A percentile compares a stretch with the other conserved stretches of the same genome.
Conservation (phyloP, 2,888 invertebrate genomes). For the Willowsia nigromaculata region DNA sequence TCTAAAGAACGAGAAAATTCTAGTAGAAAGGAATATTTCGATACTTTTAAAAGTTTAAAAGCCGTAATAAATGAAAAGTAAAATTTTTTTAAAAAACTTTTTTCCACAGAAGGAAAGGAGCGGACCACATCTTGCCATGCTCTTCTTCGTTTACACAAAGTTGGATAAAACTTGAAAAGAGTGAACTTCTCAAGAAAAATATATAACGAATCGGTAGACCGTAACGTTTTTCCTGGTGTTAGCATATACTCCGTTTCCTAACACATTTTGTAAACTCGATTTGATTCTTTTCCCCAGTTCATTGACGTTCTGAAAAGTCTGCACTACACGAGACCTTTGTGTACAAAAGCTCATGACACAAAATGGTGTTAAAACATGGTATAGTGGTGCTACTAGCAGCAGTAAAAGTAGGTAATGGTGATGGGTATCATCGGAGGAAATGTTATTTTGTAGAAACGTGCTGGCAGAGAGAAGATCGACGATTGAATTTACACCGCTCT, state of each 20-base stretch:
- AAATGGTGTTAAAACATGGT: background rate
- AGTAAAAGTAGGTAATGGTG: background rate
- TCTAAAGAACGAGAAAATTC: background rate
- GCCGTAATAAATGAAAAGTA: background rate
- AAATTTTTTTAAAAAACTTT: background rate
- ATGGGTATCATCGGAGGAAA: background rate
- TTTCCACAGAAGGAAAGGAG: background rate
- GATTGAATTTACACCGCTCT: constrained; percentile 37
- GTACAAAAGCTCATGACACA: background rate
- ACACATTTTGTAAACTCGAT: constrained; percentile 40
- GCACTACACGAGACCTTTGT: background rate
- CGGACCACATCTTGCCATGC: background rate
- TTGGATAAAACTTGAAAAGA: background rate
- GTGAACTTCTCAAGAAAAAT: background rate
- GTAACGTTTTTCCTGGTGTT: background rate
- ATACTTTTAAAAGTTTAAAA: constrained; percentile 1
- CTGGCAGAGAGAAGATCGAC: background rate
- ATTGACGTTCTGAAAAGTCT: constrained; percentile 14
- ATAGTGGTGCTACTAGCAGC: background rate
- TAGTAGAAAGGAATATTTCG: constrained; percentile 29
- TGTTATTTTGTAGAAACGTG: constrained; percentile 31
- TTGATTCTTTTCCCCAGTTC: constrained; percentile 34
- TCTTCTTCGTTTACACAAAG: background rate
- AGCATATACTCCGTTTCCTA: background rate
- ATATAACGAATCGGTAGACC: constrained; percentile 1